A percentile compares a stretch with the other conserved stretches of the same genome.
These are phyloP conservation scores for Hedychridium roseum DNA, from an alignment of 2,888 invertebrate species.

Conservation along the genomic window DNA sequence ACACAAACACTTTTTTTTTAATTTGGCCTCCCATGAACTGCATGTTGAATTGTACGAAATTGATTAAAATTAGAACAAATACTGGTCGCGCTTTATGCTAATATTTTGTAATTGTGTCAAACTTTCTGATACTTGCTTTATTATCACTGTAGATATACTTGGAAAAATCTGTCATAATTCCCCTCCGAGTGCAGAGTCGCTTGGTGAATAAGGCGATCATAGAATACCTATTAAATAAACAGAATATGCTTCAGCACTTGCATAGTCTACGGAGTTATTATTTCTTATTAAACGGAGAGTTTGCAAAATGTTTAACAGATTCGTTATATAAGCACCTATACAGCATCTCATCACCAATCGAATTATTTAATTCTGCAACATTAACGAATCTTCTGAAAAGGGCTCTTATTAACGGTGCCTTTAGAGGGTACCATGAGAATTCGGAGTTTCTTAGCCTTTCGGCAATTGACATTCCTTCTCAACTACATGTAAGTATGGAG, in stretches of 20 bases:
- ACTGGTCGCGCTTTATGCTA: no score
- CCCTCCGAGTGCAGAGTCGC: conserved; percentile 73
- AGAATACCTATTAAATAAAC: conserved; percentile 73
- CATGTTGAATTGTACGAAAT: no score
- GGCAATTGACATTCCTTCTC: conserved; percentile 45
- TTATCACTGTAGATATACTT: conserved; percentile 65
- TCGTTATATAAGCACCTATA: conserved; percentile 75
- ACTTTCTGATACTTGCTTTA: not conserved
- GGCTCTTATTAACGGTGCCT: conserved; percentile 75
- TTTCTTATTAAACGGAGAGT: conserved; percentile 83
- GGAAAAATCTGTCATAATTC: conserved; percentile 74
- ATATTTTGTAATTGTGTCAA: not conserved
- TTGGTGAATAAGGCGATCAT: conserved; percentile 78
- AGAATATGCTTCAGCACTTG: conserved; percentile 76
- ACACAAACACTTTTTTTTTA: no score
- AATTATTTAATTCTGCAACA: conserved; percentile 75
- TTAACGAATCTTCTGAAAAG: conserved; percentile 75
- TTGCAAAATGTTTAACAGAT: conserved; percentile 75
- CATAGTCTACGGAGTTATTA: conserved; percentile 79
- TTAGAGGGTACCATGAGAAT: conserved; percentile 62
- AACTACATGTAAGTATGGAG: conserved; percentile 64
- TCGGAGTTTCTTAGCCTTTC: conserved; percentile 55
- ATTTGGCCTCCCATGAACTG: no score
- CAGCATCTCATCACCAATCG: conserved; percentile 71
- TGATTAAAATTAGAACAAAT: no score